Evolutionary conservation across 2,888 invertebrate species (phyloP).

Genomic region (Limnephilus auricula): DNA sequence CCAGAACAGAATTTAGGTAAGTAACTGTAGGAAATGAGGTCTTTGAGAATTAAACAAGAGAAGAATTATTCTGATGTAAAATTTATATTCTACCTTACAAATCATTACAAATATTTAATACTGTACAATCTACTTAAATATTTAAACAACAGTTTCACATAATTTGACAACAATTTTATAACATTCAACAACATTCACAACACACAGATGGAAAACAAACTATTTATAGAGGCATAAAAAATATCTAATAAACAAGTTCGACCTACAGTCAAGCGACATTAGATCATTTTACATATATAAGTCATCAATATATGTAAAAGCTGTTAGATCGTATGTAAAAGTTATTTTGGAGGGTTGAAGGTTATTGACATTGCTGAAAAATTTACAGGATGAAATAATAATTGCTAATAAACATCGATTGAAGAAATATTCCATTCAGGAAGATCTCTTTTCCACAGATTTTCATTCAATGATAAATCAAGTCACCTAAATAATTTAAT

Average conservation of each 20-base stretch:
- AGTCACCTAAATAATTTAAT: not conserved
- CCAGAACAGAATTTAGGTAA: not conserved
- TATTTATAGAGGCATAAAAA: not conserved
- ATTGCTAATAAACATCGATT: not conserved
- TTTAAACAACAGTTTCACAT: not conserved
- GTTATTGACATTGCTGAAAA: not conserved
- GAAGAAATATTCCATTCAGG: not conserved
- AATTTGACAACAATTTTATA: not conserved
- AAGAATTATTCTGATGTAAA: not conserved
- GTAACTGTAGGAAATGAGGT: not conserved
- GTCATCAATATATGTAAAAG: too few relatives aligned
- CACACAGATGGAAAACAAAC: not conserved
- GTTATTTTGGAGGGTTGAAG: not conserved
- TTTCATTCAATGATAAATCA: not conserved
- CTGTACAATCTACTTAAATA: not conserved
- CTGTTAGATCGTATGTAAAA: not conserved
- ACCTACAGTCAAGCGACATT: not conserved
- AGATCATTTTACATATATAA: too few relatives aligned
- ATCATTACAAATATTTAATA: not conserved
- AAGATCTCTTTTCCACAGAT: not conserved
- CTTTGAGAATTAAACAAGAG: not conserved
- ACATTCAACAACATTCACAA: conserved; percentile 3
- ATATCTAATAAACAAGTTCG: not conserved
- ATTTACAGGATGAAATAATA: not conserved
- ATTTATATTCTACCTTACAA: not conserved